Evolutionary conservation across 2,888 invertebrate species (phyloP), one percentile per base, ranked within the genome.

Genomic region (Taphrorychus bicolor): DNA sequence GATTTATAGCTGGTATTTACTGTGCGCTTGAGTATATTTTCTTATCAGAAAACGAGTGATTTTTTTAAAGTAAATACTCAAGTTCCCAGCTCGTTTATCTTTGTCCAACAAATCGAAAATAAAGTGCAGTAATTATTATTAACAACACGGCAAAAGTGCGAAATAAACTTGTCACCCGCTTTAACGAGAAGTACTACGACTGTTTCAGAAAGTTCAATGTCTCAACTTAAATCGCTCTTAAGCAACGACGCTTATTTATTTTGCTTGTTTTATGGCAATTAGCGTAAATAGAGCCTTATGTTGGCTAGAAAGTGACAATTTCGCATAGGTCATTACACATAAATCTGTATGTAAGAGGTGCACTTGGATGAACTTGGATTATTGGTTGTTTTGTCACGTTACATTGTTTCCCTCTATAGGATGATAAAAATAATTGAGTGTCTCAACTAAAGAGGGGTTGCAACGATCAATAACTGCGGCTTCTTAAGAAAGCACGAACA

Each of bases 1-100:
- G 32, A 56, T 56, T 56, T 56, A 56, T 56, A 41, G 2, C 4
- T 18, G 16, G 14, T 53, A 23, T 53, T 53, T 53, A 53, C 53
- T 53, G 23, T n/a, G n/a, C n/a, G n/a, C n/a, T n/a, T n/a, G n/a
- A n/a, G n/a, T 14, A 23, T 53, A 32, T 32, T 32, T 32, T 32
- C 11, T 32, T 32, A 32, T 32, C 32, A 9, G 32, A 7, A 7
- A 9, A 9, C 3, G 9, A 32, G 9, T 32, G 32, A 32, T 9
- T 32, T 32, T 32, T 32, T 3, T 32, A 32, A 16, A 18, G 49
- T 3, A 32, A 32, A 32, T 32, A 32, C n/a, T n/a, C n/a, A n/a
- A n/a, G n/a, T n/a, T n/a, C n/a, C n/a, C n/a, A n/a, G n/a, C n/a
- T n/a, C n/a, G n/a, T n/a, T n/a, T n/a, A n/a, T n/a, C n/a, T n/a